phyloP scores from a whole-genome alignment of 1,140 invertebrate genomes.

The Drosophila mojavensis region DNA sequence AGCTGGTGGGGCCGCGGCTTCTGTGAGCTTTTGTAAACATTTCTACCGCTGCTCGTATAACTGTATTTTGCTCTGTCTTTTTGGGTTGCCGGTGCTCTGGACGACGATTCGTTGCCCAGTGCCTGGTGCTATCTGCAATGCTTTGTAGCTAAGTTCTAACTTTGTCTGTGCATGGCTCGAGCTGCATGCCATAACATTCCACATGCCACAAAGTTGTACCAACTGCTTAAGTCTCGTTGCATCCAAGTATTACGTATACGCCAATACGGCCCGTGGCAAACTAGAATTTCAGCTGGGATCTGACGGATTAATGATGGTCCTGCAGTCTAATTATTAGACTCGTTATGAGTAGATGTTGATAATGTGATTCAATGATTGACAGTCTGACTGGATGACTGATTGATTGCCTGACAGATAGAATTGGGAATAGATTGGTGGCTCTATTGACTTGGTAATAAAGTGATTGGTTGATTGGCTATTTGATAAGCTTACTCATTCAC shows the following conservation, averaged over 20 bases:
- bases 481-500: neutral
- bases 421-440: no score
- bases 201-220: conserved; percentile 1
- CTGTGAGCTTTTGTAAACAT: conserved; percentile 10
- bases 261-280: neutral
- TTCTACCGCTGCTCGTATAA: neutral
- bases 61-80: neutral
- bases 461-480: neutral
- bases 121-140: neutral
- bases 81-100: neutral
- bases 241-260: conserved; percentile 21
- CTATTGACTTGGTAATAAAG: no score
- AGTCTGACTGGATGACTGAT: no score
- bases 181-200: neutral
- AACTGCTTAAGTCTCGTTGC: conserved; percentile 5
- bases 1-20: conserved; percentile 7
- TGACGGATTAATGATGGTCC: no score
- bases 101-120: no score
- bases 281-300: no score
- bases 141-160: conserved; percentile 30
- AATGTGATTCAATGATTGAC: no score
- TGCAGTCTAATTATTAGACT: no score
- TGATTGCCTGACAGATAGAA: no score
- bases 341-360: no score
- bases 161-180: neutral